Evolutionary conservation across 2,888 invertebrate genomes (phyloP).

Genomic region (Eulithis testata): DNA sequence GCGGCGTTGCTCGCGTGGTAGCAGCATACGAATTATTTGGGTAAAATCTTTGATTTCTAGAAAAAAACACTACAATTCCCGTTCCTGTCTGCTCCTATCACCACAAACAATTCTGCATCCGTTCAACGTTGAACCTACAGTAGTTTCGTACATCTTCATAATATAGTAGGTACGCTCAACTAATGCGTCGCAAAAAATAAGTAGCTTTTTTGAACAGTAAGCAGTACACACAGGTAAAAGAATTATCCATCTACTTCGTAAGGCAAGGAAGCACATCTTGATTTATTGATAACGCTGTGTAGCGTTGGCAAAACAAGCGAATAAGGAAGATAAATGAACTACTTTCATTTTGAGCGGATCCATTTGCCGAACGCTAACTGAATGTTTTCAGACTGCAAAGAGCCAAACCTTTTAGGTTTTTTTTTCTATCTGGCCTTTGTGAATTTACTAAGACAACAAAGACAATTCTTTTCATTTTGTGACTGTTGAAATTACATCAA

Average conservation of each 20-base stretch:
- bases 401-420: conserved; percentile 33
- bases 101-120: no score
- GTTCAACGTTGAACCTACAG: no score
- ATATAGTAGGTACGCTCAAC: no score
- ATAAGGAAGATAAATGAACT: conserved; percentile 80
- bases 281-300: conserved; percentile 75
- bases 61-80: no score
- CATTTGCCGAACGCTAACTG: conserved; percentile 56
- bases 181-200: conserved; percentile 32
- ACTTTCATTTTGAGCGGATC: conserved; percentile 64
- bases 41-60: no score
- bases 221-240: conserved; percentile 51
- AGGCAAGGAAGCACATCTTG: conserved; percentile 72
- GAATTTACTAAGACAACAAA: background rate
- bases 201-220: conserved; percentile 55
- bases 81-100: no score
- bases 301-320: conserved; percentile 70
- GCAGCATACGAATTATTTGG: no score
- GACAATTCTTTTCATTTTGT: background rate
- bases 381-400: conserved; percentile 50
- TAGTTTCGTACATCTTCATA: no score
- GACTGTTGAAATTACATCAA: conserved; percentile 14
- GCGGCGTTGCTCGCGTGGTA: no score
- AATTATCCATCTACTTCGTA: conserved; percentile 53
- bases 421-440: conserved; percentile 24